phyloP scores from a whole-genome alignment of 2,888 invertebrate genomes.

The Autographa gamma region DNA sequence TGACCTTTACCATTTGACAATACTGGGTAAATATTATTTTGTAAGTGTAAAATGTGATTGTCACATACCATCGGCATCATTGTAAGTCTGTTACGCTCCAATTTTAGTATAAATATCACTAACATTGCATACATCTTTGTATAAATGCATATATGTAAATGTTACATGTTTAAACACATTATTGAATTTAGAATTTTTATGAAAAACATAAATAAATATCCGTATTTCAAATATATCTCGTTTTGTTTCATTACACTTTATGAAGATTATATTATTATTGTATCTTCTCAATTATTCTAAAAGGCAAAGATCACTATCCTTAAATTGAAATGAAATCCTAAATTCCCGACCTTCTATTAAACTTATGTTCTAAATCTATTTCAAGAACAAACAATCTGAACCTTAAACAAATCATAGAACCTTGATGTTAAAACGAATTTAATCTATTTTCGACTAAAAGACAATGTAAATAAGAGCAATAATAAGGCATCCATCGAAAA shows the following conservation, averaged over 20 bases:
- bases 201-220: conserved; percentile 89
- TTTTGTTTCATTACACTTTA: conserved; percentile 79
- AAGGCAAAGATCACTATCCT: too few relatives aligned
- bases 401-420: too few relatives aligned
- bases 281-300: too few relatives aligned
- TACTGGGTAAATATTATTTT: conserved; percentile 88
- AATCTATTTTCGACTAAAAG: too few relatives aligned
- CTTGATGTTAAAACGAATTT: too few relatives aligned
- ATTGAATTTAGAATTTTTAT: conserved; percentile 90
- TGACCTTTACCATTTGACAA: conserved; percentile 86
- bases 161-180: conserved; percentile 90
- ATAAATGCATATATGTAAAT: conserved; percentile 89
- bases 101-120: conserved; percentile 87
- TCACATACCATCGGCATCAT: conserved; percentile 76
- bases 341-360: too few relatives aligned
- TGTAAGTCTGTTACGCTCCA: conserved; percentile 86
- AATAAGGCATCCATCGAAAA: too few relatives aligned
- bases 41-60: conserved; percentile 85
- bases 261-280: too few relatives aligned
- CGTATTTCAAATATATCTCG: conserved; percentile 88
- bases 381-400: too few relatives aligned
- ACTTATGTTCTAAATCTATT: too few relatives aligned
- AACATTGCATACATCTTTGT: conserved; percentile 89
- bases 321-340: too few relatives aligned
- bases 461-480: too few relatives aligned